Evolutionary conservation across 2,888 invertebrate species (phyloP).

Genomic region (Hypsopygia costalis): DNA sequence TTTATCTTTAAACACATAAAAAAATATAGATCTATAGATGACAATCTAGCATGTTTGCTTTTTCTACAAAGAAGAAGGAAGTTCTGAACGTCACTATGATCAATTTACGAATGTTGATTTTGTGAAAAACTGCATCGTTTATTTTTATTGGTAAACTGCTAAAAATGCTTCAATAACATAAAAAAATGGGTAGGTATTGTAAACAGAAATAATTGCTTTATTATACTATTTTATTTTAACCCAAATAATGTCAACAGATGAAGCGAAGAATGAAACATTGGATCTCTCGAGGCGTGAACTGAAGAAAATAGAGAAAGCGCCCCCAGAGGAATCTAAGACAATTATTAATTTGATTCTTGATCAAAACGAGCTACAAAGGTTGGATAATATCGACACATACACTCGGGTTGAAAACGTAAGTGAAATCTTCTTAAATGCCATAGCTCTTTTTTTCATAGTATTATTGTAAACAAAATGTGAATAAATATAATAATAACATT

Average conservation of each 20-base stretch:
- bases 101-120: constrained; percentile 57
- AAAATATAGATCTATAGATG: no score
- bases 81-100: constrained; percentile 40
- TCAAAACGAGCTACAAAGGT: constrained; percentile 92
- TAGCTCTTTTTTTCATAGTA: constrained; percentile 2
- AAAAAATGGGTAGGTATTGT: constrained; percentile 50
- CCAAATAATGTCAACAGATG: constrained; percentile 26
- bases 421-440: background rate
- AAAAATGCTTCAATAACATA: constrained; percentile 38
- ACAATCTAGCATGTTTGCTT: no score
- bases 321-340: constrained; percentile 83
- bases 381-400: constrained; percentile 93
- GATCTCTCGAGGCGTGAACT: constrained; percentile 90
- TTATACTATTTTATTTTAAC: constrained; percentile 1
- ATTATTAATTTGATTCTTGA: constrained; percentile 88
- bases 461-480: background rate
- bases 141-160: constrained; percentile 12
- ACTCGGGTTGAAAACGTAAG: constrained; percentile 87
- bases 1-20: no score
- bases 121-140: constrained; percentile 33
- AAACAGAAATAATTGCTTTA: background rate
- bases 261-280: constrained; percentile 75
- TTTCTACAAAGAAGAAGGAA: no score
- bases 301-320: constrained; percentile 89
- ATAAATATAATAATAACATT: no score